Conservation (phyloP, 2,888 invertebrate species). For the Phoronis australis region DNA sequence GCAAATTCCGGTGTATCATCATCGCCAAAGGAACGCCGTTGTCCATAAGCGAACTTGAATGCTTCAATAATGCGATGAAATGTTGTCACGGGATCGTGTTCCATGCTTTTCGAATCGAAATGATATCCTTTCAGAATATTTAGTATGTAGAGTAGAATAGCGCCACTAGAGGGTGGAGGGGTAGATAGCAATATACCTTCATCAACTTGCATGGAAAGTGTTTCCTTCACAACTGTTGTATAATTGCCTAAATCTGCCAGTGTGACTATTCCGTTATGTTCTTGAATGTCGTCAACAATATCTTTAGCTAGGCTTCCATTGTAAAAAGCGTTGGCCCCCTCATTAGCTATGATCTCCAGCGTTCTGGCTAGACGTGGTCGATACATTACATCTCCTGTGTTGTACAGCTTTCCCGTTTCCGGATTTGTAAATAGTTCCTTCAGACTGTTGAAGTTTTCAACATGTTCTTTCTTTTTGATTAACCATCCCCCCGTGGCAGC, state of each 20-base stretch:
- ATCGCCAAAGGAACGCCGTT: too few relatives aligned
- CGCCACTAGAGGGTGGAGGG: constrained; percentile 33
- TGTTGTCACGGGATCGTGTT: too few relatives aligned
- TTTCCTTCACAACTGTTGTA: too few relatives aligned
- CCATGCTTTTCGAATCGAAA: too few relatives aligned
- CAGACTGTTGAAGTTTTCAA: constrained; percentile 7
- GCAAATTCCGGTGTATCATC: too few relatives aligned
- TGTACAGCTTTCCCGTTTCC: constrained; percentile 27
- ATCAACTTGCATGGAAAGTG: constrained; percentile 18
- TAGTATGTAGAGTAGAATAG: constrained; percentile 36
- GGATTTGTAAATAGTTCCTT: constrained; percentile 30
- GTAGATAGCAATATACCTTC: constrained; percentile 24
- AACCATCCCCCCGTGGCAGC: too few relatives aligned
- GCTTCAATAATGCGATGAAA: too few relatives aligned
- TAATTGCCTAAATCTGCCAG: too few relatives aligned
- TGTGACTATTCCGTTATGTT: constrained; percentile 60
- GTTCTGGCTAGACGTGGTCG: constrained; percentile 67
- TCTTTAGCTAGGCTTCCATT: constrained; percentile 66
- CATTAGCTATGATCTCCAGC: constrained; percentile 63
- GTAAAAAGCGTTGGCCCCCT: constrained; percentile 71
- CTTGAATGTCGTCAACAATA: constrained; percentile 67
- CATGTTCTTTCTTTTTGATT: too few relatives aligned
- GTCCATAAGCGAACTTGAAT: too few relatives aligned
- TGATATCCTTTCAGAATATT: constrained; percentile 44
- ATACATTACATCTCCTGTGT: constrained; percentile 28